These are phyloP conservation scores for Strigamia transsilvanica DNA, from an alignment of 2,888 invertebrate species.

Conservation along the genomic window DNA sequence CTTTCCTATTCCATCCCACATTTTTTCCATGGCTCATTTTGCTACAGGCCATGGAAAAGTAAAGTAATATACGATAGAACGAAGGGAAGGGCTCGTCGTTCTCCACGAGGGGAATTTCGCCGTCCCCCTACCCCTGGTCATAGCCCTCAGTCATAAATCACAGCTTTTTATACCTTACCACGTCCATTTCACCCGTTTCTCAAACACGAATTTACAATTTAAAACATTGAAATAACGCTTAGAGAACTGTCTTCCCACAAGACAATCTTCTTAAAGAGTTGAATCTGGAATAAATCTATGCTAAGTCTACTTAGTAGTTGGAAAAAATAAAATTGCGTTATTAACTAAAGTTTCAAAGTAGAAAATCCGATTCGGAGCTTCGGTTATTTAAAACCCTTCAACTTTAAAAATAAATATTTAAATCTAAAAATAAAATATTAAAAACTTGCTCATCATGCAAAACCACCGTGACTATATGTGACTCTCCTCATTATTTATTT, in stretches of 20 bases:
- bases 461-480: neutral
- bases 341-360: neutral
- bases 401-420: too few species aligned
- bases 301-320: neutral
- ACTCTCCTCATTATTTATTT: neutral
- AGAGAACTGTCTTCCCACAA: slow-evolving; percentile 32
- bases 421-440: too few species aligned
- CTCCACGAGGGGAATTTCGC: neutral
- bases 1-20: slow-evolving; percentile 15
- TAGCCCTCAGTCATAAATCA: slow-evolving; percentile 44
- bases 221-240: slow-evolving; percentile 44
- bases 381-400: neutral
- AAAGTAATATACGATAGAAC: slow-evolving; percentile 28
- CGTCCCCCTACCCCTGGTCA: neutral
- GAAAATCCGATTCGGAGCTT: neutral
- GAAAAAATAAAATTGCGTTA: neutral
- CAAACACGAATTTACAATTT: slow-evolving; percentile 44
- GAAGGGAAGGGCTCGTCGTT: neutral
- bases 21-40: slow-evolving; percentile 23
- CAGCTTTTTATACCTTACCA: slow-evolving; percentile 44
- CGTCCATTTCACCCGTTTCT: slow-evolving; percentile 36
- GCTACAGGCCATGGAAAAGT: slow-evolving; percentile 22
- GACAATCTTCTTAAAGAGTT: slow-evolving; percentile 42
- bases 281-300: slow-evolving; percentile 19
- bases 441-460: neutral